Evolutionary conservation across 2,888 invertebrate genomes (phyloP).

Genomic region (Philhelius pedissequus): DNA sequence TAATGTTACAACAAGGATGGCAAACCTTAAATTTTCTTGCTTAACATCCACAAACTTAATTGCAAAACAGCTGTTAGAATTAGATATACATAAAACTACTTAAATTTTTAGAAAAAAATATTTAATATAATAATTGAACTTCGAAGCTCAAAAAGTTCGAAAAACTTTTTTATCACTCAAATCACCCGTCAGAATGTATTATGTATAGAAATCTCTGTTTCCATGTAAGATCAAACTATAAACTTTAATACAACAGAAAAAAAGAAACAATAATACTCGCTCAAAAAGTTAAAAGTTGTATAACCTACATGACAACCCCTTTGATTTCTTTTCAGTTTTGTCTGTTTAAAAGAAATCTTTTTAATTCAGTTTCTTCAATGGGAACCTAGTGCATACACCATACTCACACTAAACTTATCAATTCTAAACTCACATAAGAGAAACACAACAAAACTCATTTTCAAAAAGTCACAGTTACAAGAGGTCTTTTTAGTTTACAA

Average conservation of each 20-base stretch:
- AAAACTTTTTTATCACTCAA: too few relatives aligned
- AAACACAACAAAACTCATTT: slow-evolving; percentile 32
- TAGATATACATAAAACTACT: too few relatives aligned
- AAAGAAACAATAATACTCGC: background rate
- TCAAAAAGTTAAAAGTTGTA: background rate
- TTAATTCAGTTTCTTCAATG: slow-evolving; percentile 27
- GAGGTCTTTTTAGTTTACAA: slow-evolving; percentile 28
- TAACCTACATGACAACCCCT: background rate
- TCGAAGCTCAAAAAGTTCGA: too few relatives aligned
- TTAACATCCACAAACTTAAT: too few relatives aligned
- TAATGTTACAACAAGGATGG: too few relatives aligned
- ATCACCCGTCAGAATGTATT: too few relatives aligned
- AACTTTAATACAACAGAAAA: background rate
- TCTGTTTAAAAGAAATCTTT: background rate
- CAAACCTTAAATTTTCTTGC: too few relatives aligned
- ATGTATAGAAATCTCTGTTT: background rate
- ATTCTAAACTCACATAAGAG: slow-evolving; percentile 21
- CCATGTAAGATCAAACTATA: background rate
- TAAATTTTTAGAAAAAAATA: too few relatives aligned
- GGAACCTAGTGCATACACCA: background rate
- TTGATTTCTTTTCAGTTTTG: background rate
- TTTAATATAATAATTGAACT: too few relatives aligned
- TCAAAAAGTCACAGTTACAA: slow-evolving; percentile 38
- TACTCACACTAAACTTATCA: slow-evolving; percentile 22
- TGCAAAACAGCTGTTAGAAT: too few relatives aligned